Evolutionary conservation across 2,888 invertebrate species (phyloP).

Genomic region (Sphaerophoria taeniata): DNA sequence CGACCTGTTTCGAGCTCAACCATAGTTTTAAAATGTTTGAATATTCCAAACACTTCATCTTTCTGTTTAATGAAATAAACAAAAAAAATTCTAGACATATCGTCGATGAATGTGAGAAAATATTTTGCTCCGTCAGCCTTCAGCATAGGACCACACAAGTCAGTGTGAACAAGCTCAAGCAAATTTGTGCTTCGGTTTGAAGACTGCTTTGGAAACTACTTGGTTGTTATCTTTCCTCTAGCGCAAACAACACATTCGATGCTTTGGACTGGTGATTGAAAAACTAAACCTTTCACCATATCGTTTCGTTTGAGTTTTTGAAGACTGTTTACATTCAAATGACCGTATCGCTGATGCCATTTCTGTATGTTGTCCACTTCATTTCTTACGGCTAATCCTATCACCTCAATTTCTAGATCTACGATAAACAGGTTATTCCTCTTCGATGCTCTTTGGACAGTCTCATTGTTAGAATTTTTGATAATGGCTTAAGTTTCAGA

Average conservation of each 20-base stretch:
- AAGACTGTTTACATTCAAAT: conserved; percentile 26
- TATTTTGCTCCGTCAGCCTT: conserved; percentile 24
- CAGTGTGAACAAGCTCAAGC: conserved; percentile 45
- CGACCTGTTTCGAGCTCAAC: no score
- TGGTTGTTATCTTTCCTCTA: conserved; percentile 35
- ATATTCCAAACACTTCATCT: no score
- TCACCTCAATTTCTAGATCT: not conserved
- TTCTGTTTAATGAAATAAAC: no score
- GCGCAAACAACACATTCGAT: conserved; percentile 24
- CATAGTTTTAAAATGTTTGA: no score
- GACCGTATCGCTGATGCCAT: conserved; percentile 20
- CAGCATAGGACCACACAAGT: conserved; percentile 48
- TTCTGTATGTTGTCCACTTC: not conserved
- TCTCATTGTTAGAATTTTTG: not conserved
- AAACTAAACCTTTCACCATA: conserved; percentile 12
- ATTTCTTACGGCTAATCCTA: not conserved
- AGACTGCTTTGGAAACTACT: conserved; percentile 36
- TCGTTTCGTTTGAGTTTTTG: conserved; percentile 1
- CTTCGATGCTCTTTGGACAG: not conserved
- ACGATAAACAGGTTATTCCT: not conserved
- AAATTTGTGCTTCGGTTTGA: conserved; percentile 7
- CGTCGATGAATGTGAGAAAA: conserved; percentile 39
- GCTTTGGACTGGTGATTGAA: not conserved
- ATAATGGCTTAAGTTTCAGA: conserved; percentile 1
- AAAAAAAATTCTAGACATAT: no score